Base-by-base conservation (phyloP, 1,140 invertebrate species). In the Acromyrmex charruanus region DNA sequence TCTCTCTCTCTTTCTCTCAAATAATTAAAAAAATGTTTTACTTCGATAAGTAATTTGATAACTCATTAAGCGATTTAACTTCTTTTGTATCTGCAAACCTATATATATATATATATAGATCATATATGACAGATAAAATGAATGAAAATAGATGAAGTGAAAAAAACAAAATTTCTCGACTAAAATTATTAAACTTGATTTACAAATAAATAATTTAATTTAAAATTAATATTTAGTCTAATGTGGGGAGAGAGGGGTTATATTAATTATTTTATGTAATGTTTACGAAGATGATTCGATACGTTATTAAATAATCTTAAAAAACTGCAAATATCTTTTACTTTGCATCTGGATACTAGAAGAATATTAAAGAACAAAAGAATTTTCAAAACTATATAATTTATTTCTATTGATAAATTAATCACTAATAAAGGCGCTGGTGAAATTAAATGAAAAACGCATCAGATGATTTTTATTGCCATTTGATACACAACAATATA, bases 381-480 rank as follows among this genome's bases (percentile, higher is more conserved):
- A 51, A 16, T 18, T 4, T 71, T 25, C 5, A 14, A 16, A 69
- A 16, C 16, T 44, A 16, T 31, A n/a, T 28, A 44, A 80, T 55
- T 10, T 44, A 49, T 18, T 35, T 66, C 7, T 51, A n/a, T n/a
- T 25, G 25, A 39, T 18, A 79, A 79, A 66, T 85, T 66, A 66
- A 61, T 75, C 12, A 35, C 44, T 84, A 61, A 58, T 72, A 80
- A 21, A 90, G 88, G 87, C 71, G 80, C 69, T 69, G 77, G 75
- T 72, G 85, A 85, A 91, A 89, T 90, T 90, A 90, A 90, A 89
- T 91, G 89, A 80, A 65, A 31, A 72, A 65, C 65, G 85, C 49
- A 85, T 80, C 72, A 77, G 51, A 90, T 90, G 90, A 90, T 81
- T 87, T 91, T 91, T 91, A 91, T 91, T 91, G 49, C 61, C 88